Evolutionary conservation across 2,113 vertebrate genomes (phyloP).

Genomic region (Saccopteryx leptura): DNA sequence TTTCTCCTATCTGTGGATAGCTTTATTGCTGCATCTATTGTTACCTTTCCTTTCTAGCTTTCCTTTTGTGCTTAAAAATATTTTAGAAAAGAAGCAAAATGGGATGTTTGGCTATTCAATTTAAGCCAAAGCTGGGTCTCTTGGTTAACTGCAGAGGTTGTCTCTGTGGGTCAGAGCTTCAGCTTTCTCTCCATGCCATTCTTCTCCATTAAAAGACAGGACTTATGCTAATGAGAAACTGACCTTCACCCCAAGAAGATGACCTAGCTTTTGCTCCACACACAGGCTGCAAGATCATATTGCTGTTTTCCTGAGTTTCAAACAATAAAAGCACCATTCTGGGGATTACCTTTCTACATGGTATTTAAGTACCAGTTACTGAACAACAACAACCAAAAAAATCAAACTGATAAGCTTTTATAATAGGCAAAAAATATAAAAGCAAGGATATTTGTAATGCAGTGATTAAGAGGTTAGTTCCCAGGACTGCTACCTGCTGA

Average conservation of each 20-base stretch:
- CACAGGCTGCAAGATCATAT: slow-evolving; percentile 52
- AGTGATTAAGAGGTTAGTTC: slow-evolving; percentile 13
- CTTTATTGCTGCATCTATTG: neutral
- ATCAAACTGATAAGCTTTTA: slow-evolving; percentile 26
- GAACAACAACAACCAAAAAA: slow-evolving; percentile 33
- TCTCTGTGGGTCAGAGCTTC: neutral
- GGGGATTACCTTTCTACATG: slow-evolving; percentile 70
- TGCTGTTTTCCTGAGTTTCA: slow-evolving; percentile 69
- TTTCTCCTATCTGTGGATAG: neutral
- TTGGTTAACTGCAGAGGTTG: slow-evolving; percentile 50
- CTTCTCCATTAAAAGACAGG: slow-evolving; percentile 42
- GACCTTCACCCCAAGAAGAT: slow-evolving; percentile 43
- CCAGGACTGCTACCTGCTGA: neutral
- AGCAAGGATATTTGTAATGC: neutral
- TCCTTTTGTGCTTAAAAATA: slow-evolving; percentile 16
- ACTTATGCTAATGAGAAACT: slow-evolving; percentile 56
- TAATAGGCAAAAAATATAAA: slow-evolving; percentile 45
- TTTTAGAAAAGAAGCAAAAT: slow-evolving; percentile 5
- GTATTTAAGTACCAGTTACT: slow-evolving; percentile 74
- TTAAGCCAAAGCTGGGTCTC: neutral
- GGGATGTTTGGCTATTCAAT: neutral
- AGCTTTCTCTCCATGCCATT: neutral
- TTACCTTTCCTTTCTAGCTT: neutral
- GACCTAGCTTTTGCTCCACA: neutral
- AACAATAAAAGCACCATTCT: slow-evolving; percentile 56